Evolutionary conservation across 2,888 invertebrate species (phyloP), one percentile per base, ranked within the genome.

Genomic region (Opisthograptis luteolata): DNA sequence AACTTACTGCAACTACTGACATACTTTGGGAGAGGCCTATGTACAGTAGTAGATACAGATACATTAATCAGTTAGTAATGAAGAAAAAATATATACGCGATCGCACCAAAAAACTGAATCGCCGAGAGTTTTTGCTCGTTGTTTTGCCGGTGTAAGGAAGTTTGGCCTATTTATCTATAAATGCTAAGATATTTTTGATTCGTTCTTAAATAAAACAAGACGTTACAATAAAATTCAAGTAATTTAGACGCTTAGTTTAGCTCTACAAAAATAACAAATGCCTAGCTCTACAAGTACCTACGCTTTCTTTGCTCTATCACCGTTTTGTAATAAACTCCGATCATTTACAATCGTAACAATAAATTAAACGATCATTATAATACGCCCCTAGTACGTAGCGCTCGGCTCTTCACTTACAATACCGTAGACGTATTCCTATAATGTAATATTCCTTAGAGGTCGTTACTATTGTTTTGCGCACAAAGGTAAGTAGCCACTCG

Each of bases 401-500:
- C 19, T 34, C 64, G 55, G 58, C 66, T 63, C 49, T 61, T 61
- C 42, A 62, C 66, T 64, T 70, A 79, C 77, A 75, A 68, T 62
- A 59, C 45, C 65, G 68, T 63, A 79, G 79, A 80, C 68, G 72
- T 73, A 74, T 75, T 75, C 67, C 68, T 65, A 71, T 74, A 70
- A 74, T 81, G 80, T 82, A 58, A 55, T 56, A 49, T 45, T 51
- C 44, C 22, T 51, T 48, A 64, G 64, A 74, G 66, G 76, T 81
- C 81, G 81, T 81, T 60, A 57, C 57, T 58, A 82, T 87, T 88
- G 87, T 88, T 79, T 70, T 52, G 60, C 44, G 73, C 60, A 87
- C 79, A 84, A 87, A 76, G 76, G 72, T 67, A 67, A 83, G 76
- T 73, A 72, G 70, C 72, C 76, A 75, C 81, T 80, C 57, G 62